A percentile compares a stretch with the other conserved stretches of the same genome.
These are phyloP conservation scores for Eulithis prunata DNA, from an alignment of 2,888 invertebrate species.

Conservation along the genomic window DNA sequence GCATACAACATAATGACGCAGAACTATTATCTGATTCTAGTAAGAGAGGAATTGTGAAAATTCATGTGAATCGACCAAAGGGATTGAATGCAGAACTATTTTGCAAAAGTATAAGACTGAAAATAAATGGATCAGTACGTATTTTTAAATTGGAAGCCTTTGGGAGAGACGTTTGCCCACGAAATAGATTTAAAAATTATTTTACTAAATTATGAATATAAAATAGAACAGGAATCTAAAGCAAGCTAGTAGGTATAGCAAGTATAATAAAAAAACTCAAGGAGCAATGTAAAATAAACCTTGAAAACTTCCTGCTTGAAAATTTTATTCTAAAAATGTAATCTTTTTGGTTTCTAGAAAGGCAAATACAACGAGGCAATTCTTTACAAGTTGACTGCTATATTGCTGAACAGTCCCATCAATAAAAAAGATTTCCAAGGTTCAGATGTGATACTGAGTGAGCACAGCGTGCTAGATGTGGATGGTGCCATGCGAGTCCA, in stretches of 20 bases:
- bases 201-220: not conserved
- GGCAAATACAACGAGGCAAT: slow-evolving; percentile 18
- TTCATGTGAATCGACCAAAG: not conserved
- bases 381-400: slow-evolving; percentile 1
- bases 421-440: not conserved
- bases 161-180: too few species aligned
- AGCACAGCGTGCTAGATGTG: not conserved
- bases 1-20: not conserved
- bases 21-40: not conserved
- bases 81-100: not conserved
- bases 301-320: too few species aligned
- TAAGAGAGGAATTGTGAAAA: not conserved
- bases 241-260: too few species aligned
- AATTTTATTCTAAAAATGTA: too few species aligned
- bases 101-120: not conserved
- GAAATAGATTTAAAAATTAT: too few species aligned
- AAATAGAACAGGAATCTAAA: not conserved
- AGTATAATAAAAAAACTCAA: too few species aligned
- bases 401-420: not conserved
- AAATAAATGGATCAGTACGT: not conserved
- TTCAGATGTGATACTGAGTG: slow-evolving; percentile 14
- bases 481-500: slow-evolving; percentile 8
- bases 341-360: slow-evolving; percentile 9
- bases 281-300: too few species aligned
- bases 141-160: too few species aligned